A percentile compares a stretch with the other conserved stretches of the same genome.
These are phyloP conservation scores for Phengaris alcon DNA, from an alignment of 2,888 invertebrate species.

Conservation along the genomic window DNA sequence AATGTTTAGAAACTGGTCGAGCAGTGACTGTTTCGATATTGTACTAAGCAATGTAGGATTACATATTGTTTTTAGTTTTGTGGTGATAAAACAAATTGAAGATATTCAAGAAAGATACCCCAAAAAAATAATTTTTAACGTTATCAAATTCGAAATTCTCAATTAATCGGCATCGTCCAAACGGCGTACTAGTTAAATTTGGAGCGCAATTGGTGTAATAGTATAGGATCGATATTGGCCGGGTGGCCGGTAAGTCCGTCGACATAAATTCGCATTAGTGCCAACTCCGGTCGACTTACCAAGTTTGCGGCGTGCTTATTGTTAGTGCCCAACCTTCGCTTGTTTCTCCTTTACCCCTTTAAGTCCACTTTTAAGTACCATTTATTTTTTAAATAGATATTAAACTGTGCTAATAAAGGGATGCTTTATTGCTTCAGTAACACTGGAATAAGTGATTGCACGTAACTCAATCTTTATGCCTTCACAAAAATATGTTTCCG, in stretches of 20 bases:
- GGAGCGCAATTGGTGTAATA: constrained; percentile 58
- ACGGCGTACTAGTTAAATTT: constrained; percentile 54
- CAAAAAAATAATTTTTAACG: neutral
- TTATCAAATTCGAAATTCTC: constrained; percentile 6
- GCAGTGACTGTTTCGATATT: too few relatives aligned
- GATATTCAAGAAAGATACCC: too few relatives aligned
- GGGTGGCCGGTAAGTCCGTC: constrained; percentile 59
- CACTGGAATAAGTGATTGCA: neutral
- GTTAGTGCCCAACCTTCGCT: constrained; percentile 40
- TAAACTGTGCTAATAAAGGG: neutral
- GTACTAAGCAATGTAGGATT: too few relatives aligned
- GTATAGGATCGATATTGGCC: constrained; percentile 63
- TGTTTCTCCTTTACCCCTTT: constrained; percentile 14
- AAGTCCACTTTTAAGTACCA: neutral
- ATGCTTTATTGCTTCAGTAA: neutral
- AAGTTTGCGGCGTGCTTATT: constrained; percentile 69
- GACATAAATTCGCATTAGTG: constrained; percentile 78
- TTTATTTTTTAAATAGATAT: neutral
- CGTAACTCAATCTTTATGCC: neutral
- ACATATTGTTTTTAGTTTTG: too few relatives aligned
- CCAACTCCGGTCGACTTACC: constrained; percentile 77
- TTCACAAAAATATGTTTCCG: neutral
- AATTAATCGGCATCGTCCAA: constrained; percentile 33
- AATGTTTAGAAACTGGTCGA: too few relatives aligned
- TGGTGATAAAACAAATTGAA: too few relatives aligned